phyloP scores from a whole-genome alignment of 2,113 vertebrate species.

The Lepus americanus region DNA sequence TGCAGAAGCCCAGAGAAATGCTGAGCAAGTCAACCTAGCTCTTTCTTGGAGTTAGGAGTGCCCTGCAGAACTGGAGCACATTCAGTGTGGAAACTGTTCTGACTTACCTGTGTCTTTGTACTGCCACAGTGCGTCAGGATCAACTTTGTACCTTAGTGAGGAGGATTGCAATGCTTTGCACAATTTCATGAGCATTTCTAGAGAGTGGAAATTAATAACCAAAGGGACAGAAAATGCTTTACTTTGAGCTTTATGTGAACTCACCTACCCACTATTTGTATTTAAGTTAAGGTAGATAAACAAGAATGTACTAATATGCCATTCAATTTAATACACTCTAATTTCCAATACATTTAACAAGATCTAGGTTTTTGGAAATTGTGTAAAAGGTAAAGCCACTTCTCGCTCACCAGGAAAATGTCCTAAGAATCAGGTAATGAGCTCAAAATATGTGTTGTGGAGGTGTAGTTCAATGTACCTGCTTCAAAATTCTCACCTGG shows the following conservation, averaged over 20 bases:
- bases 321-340: not conserved
- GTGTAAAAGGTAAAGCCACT: not conserved
- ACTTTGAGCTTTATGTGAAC: not conserved
- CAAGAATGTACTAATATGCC: not conserved
- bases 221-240: not conserved
- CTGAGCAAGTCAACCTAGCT: not conserved
- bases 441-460: not conserved
- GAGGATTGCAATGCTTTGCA: not conserved
- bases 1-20: constrained; percentile 7
- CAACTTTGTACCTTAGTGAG: not conserved
- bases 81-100: not conserved
- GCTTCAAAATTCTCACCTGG: not conserved
- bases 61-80: not conserved
- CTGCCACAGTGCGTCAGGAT: not conserved
- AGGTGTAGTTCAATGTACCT: not conserved
- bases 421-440: not conserved
- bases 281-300: not conserved
- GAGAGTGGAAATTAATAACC: constrained; percentile 45
- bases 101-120: constrained; percentile 27
- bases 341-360: constrained; percentile 42
- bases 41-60: constrained; percentile 17
- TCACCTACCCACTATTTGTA: not conserved
- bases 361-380: constrained; percentile 33
- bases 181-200: not conserved
- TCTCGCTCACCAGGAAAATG: not conserved